These are phyloP conservation scores for Stenichneumon culpator DNA, from an alignment of 2,888 invertebrate genomes.

Conservation along the genomic window DNA sequence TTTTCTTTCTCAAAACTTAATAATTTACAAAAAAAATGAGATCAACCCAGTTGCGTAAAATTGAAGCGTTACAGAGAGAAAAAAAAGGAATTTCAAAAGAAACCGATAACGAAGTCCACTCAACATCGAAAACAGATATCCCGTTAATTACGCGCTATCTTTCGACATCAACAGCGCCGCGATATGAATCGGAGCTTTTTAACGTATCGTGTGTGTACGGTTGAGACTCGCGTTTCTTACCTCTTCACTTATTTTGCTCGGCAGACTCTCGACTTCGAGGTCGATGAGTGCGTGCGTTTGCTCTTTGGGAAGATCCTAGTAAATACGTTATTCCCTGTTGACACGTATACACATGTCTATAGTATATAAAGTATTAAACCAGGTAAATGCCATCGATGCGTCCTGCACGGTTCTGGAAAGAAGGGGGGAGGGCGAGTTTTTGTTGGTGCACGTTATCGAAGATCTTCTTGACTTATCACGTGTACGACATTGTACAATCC, in stretches of 20 bases:
- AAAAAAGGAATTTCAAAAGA: constrained; percentile 13
- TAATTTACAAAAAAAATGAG: neutral
- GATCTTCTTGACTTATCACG: constrained; percentile 70
- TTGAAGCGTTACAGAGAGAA: neutral
- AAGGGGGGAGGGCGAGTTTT: constrained; percentile 30
- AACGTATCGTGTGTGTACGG: constrained; percentile 16
- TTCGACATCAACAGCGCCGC: constrained; percentile 26
- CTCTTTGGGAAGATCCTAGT: constrained; percentile 34
- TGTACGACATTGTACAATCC: constrained; percentile 33
- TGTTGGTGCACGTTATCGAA: constrained; percentile 60
- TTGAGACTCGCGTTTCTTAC: neutral
- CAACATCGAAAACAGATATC: constrained; percentile 44
- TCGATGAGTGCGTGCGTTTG: constrained; percentile 28
- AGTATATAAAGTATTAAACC: constrained; percentile 21
- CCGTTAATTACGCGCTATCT: constrained; percentile 53
- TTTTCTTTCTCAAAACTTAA: neutral
- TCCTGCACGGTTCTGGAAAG: constrained; percentile 25
- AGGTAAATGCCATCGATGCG: constrained; percentile 37
- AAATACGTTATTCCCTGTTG: constrained; percentile 43
- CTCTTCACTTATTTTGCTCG: constrained; percentile 17
- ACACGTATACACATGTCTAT: neutral
- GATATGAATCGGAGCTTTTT: constrained; percentile 45
- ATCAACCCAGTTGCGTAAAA: neutral
- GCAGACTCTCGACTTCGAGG: constrained; percentile 30
- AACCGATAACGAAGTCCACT: constrained; percentile 31